Evolutionary conservation across 2,113 vertebrate genomes (phyloP), one percentile per base, ranked within the genome.

Genomic region (Redunca redunca): DNA sequence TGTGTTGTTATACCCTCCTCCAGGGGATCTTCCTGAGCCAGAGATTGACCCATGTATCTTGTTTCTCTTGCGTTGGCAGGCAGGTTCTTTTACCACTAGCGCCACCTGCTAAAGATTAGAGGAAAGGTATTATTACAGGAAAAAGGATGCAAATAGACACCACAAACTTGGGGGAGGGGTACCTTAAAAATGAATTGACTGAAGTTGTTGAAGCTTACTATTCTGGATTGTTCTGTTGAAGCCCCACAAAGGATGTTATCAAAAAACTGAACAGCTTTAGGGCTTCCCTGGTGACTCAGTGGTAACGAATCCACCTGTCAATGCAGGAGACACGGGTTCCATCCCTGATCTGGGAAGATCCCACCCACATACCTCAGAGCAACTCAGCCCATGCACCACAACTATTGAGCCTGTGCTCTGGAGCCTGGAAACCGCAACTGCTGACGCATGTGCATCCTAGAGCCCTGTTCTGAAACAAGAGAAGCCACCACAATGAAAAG

Each of bases 201-300:
- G n/a, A 88, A 36, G 19, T 84, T 58, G 8, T 53, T 90, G 36
- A 84, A 80, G 3, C 13, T 93, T 82, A 77, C 52, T 93, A 64
- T 95, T 91, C 40, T 87, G 19, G 30, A 67, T 19, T 84, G 3
- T 67, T 83, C 28, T 88, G 13, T 60, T 71, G 30, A 97, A 93
- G 25, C 5, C 52, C 30, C 36, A 53, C 10, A 60, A 84, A 60
- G n/a, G 74, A 25, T 52, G 28, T 92, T 81, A 64, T 46, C 92
- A 71, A 74, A 78, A 80, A 88, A 89, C 28, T 5, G 21, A 97
- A 40, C n/a, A 71, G 10, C n/a, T 71, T 40, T 71, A 40, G 67
- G n/a, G 19, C 19, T 71, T 71, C n/a, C 19, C n/a, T 71, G 19
- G n/a, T 71, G n/a, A 40, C 67, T 71, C 19, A 71, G 19, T 71